These are phyloP conservation scores for Chrysolophus pictus DNA, from an alignment of 2,797 vertebrate species.

Conservation along the genomic window DNA sequence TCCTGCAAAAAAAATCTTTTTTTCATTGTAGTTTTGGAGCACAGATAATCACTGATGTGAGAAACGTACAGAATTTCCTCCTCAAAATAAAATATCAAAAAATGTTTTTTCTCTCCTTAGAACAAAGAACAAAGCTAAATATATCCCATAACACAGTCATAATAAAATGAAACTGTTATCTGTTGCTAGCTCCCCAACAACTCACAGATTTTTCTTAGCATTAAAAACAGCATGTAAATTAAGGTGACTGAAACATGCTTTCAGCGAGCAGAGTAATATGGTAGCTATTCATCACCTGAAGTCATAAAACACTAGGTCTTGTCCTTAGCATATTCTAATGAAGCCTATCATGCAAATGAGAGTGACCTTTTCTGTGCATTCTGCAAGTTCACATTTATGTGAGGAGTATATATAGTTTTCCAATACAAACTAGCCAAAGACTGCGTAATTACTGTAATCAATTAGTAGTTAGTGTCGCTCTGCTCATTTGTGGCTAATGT, in stretches of 20 bases:
- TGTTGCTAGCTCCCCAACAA: slow-evolving; percentile 77
- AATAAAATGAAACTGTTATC: slow-evolving; percentile 84
- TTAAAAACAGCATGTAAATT: slow-evolving; percentile 90
- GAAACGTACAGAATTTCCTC: background rate
- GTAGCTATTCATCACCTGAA: slow-evolving; percentile 96
- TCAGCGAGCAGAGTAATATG: slow-evolving; percentile 86
- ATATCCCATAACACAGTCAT: slow-evolving; percentile 48
- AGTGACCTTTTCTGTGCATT: slow-evolving; percentile 93
- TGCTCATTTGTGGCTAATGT: slow-evolving; percentile 91
- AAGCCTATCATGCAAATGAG: slow-evolving; percentile 98
- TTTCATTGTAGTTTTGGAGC: background rate
- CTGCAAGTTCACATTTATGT: slow-evolving; percentile 95
- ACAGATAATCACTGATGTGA: slow-evolving; percentile 19
- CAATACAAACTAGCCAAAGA: slow-evolving; percentile 94
- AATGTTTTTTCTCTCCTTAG: slow-evolving; percentile 8
- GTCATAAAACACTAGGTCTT: slow-evolving; percentile 90
- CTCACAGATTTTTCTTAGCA: slow-evolving; percentile 82
- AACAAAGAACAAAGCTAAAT: slow-evolving; percentile 49
- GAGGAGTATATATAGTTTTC: slow-evolving; percentile 88
- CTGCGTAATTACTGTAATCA: slow-evolving; percentile 96
- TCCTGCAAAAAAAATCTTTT: background rate
- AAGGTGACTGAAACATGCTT: slow-evolving; percentile 93
- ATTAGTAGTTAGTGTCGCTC: slow-evolving; percentile 92
- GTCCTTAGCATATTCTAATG: slow-evolving; percentile 99
- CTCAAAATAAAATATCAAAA: slow-evolving; percentile 36